A percentile compares a stretch with the other conserved stretches of the same genome.
Evolutionary conservation across 2,113 vertebrate genomes (phyloP).

Genomic region (Cettia cetti): DNA sequence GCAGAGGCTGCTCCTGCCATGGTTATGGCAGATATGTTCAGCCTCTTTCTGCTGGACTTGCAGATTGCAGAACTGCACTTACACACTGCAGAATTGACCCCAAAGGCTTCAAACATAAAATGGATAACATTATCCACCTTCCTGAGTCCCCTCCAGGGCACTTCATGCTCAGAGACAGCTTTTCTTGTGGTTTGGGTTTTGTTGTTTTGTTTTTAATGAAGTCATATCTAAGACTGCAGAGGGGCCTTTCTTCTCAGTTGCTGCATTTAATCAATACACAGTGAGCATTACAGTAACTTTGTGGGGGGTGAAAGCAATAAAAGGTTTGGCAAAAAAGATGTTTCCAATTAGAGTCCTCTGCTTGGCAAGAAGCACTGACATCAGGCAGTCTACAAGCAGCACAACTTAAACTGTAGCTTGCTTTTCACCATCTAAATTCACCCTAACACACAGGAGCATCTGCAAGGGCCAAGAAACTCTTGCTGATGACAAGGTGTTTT

Average conservation of each 20-base stretch:
- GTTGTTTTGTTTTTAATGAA: background rate
- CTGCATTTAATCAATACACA: background rate
- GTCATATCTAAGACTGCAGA: background rate
- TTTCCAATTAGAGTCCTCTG: background rate
- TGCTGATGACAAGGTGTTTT: background rate
- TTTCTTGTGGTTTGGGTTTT: background rate
- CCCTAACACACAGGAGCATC: background rate
- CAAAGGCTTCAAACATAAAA: background rate
- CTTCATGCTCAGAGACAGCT: background rate
- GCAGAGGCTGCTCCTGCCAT: background rate
- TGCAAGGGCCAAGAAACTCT: background rate
- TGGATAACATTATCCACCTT: background rate
- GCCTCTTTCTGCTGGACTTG: background rate
- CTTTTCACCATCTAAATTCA: background rate
- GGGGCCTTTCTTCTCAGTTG: background rate
- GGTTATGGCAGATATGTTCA: background rate
- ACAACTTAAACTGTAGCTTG: background rate
- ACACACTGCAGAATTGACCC: background rate
- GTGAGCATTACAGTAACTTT: background rate
- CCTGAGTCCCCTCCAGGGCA: background rate
- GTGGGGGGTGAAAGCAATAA: background rate
- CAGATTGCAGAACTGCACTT: background rate
- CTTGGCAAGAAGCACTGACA: background rate
- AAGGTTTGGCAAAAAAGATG: background rate
- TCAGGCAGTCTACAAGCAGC: background rate